Evolutionary conservation across 2,888 invertebrate genomes (phyloP).

Genomic region (Morinoia aosen): DNA sequence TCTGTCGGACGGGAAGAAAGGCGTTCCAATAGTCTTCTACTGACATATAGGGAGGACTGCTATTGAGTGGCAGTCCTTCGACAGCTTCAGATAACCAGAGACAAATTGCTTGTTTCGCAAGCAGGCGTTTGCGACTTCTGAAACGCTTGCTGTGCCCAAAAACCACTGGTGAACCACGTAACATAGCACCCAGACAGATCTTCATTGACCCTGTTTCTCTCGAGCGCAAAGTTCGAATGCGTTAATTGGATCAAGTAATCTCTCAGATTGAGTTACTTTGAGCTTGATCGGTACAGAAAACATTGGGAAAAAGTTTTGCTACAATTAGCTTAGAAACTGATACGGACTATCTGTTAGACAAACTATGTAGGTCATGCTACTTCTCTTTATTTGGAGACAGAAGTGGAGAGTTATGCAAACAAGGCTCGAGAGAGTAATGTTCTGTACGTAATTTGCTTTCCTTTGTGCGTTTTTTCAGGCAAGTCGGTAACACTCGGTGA

Average conservation of each 20-base stretch:
- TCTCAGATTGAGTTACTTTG: slow-evolving; percentile 23
- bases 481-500: background rate
- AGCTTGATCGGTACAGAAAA: background rate
- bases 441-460: background rate
- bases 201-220: slow-evolving; percentile 22
- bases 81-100: slow-evolving; percentile 38
- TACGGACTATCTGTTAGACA: background rate
- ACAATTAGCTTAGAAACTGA: background rate
- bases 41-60: slow-evolving; percentile 22
- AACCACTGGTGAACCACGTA: background rate
- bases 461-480: background rate
- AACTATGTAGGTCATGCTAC: slow-evolving; percentile 10
- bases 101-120: slow-evolving; percentile 43
- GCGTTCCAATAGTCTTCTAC: background rate
- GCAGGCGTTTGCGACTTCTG: slow-evolving; percentile 33
- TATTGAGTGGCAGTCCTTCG: slow-evolving; percentile 51
- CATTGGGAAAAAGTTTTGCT: background rate
- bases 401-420: background rate
- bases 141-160: background rate
- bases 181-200: background rate
- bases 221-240: slow-evolving; percentile 22
- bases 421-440: background rate
- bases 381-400: background rate
- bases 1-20: background rate
- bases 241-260: background rate